phyloP scores from a whole-genome alignment of 2,888 invertebrate genomes.

The Idaea straminata region DNA sequence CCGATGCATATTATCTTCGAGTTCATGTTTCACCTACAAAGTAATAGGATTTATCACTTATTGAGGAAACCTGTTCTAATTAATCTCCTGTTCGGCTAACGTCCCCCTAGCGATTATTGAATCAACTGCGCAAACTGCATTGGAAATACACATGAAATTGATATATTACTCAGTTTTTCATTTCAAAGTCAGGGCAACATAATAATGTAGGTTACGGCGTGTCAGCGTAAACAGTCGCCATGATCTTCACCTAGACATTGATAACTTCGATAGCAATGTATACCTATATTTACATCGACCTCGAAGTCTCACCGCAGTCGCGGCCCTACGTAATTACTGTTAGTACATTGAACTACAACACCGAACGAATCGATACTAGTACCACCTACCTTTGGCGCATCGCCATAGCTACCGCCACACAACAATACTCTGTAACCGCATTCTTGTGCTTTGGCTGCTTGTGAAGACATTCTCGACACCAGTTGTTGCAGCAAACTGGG shows the following conservation, averaged over 20 bases:
- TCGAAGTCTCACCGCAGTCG: constrained; percentile 21
- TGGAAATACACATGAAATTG: constrained; percentile 72
- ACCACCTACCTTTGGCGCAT: constrained; percentile 42
- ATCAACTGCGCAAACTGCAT: constrained; percentile 61
- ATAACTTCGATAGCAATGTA: constrained; percentile 20
- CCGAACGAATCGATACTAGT: constrained; percentile 46
- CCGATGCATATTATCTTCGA: constrained; percentile 25
- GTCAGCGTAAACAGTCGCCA: constrained; percentile 15
- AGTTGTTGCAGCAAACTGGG: too few relatives aligned
- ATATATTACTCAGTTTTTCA: constrained; percentile 71
- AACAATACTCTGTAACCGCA: constrained; percentile 33
- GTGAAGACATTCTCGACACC: too few relatives aligned
- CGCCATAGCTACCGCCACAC: constrained; percentile 56
- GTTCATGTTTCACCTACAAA: constrained; percentile 18
- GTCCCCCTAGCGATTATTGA: constrained; percentile 47
- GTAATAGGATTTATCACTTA: constrained; percentile 16
- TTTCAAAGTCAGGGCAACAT: constrained; percentile 40
- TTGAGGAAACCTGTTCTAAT: constrained; percentile 31
- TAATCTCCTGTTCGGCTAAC: constrained; percentile 49
- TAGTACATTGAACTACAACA: constrained; percentile 39
- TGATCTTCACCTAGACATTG: constrained; percentile 37
- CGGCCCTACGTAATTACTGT: constrained; percentile 16
- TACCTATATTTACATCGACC: constrained; percentile 19
- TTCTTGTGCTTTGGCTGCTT: too few relatives aligned
- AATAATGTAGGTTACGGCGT: constrained; percentile 15